Conservation (phyloP, 2,797 vertebrate genomes). For the Sebastolobus alascanus region DNA sequence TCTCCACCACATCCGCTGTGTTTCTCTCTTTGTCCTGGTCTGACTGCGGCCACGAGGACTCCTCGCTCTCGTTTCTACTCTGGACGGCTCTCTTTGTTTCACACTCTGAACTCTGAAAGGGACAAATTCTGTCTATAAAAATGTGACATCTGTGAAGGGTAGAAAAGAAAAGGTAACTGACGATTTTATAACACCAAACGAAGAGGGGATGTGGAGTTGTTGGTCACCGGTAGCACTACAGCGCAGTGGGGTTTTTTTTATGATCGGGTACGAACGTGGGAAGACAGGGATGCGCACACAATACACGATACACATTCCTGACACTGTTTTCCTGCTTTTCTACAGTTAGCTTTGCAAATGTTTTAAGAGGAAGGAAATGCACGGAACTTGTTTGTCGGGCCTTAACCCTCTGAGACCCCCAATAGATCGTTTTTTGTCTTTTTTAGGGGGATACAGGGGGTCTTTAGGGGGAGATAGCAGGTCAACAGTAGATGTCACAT, state of each 20-base stretch:
- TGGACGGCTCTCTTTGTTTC: constrained; percentile 76
- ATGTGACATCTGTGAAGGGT: constrained; percentile 4
- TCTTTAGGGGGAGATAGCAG: too few relatives aligned
- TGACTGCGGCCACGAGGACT: constrained; percentile 84
- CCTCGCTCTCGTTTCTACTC: constrained; percentile 81
- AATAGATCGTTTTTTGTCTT: too few relatives aligned
- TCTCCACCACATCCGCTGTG: constrained; percentile 71
- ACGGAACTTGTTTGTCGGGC: background rate
- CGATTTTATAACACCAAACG: background rate
- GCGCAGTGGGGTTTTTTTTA: background rate
- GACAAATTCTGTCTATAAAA: constrained; percentile 23
- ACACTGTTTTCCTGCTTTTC: background rate
- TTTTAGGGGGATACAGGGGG: too few relatives aligned
- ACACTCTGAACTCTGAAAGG: constrained; percentile 81
- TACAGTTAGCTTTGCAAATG: background rate
- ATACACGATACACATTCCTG: background rate
- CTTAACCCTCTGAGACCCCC: too few relatives aligned
- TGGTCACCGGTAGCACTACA: background rate
- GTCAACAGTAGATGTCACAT: too few relatives aligned
- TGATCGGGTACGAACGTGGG: background rate
- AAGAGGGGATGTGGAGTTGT: background rate
- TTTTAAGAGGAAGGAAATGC: background rate
- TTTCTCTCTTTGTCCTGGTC: constrained; percentile 82
- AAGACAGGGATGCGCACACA: background rate
- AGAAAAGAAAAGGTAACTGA: background rate